Percentiles rank a stretch among this genome's conserved stretches.
Evolutionary conservation across 2,888 invertebrate genomes (phyloP).

Genomic region (Calameuta pallipes): DNA sequence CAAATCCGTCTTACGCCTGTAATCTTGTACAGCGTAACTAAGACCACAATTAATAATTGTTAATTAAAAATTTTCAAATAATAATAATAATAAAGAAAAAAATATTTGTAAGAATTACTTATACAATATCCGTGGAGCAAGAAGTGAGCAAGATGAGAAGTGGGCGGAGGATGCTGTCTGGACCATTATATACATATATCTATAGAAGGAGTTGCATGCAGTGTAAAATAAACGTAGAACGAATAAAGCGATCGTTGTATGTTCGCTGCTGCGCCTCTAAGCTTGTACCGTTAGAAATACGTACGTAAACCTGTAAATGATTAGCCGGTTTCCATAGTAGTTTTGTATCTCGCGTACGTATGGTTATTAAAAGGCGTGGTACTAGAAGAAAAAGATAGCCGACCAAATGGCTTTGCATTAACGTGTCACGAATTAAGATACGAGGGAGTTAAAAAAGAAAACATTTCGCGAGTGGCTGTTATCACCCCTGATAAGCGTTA

Average conservation of each 20-base stretch:
- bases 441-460: background rate
- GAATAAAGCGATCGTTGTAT: background rate
- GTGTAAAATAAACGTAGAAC: background rate
- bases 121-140: background rate
- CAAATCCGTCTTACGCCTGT: no score
- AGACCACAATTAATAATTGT: background rate
- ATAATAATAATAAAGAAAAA: no score
- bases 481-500: background rate
- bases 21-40: no score
- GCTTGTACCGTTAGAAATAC: background rate
- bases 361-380: background rate
- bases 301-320: background rate
- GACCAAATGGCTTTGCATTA: background rate
- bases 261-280: background rate
- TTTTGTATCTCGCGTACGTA: background rate
- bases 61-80: background rate
- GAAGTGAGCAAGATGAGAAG: background rate
- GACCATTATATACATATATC: background rate
- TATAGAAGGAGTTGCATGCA: background rate
- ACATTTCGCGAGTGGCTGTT: background rate
- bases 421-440: background rate
- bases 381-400: background rate
- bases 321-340: background rate
- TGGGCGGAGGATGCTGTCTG: background rate
- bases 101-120: background rate